Evolutionary conservation across 2,888 invertebrate genomes (phyloP), one percentile per base, ranked within the genome.

Genomic region (Deroplatys truncata): DNA sequence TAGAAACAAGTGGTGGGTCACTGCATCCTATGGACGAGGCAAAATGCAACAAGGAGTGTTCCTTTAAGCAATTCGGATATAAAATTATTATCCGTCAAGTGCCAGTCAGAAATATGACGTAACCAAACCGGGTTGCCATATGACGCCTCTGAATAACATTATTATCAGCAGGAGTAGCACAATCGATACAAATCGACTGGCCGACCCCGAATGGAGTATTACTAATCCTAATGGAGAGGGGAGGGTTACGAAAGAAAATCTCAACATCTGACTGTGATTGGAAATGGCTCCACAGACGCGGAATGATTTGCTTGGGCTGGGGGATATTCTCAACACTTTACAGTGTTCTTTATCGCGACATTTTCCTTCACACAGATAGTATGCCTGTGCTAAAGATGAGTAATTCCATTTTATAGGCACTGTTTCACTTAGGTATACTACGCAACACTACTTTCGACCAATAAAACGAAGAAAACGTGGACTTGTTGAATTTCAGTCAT

Each of bases 201-300:
- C 56, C 56, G 56, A 72, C 56, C 56, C 56, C 56, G 56, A 72
- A 72, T 72, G 56, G 56, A 72, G 56, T 72, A 72, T 72, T 72
- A 20, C 56, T 85, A 85, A 49, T 85, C 85, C 56, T 85, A 49
- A 85, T 49, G 49, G 28, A 85, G 35, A 28, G 85, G 85, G 56
- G 28, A 28, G 85, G 31, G 84, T 35, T 28, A 49, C 15, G 85
- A 56, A 85, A 85, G 85, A 85, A 85, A 85, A 85, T n/a, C 85
- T 85, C 4, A 85, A 85, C 85, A 85, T 85, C 85, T 85, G 85
- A 85, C 85, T 43, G 49, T 43, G 86, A 86, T 86, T 86, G 86
- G 82, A 86, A 86, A 86, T 86, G 86, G 56, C 72, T 82, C 29
- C 86, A 86, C 28, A 82, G 29, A 86, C 56, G 72, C 86, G 86